phyloP scores from a whole-genome alignment of 1,140 invertebrate species.

The Frieseomelitta varia region DNA sequence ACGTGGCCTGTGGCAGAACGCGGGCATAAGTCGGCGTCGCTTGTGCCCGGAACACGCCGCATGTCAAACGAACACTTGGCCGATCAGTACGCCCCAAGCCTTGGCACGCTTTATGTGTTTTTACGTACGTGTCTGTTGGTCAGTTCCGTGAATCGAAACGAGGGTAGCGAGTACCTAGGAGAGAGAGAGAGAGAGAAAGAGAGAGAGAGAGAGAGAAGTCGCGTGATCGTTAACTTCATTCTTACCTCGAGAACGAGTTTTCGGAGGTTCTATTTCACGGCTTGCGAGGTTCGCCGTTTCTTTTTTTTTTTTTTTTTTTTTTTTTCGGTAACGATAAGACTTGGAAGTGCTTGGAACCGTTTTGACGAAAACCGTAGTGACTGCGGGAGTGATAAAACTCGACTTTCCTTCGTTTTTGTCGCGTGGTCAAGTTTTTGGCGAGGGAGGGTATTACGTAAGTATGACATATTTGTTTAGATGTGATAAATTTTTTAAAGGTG shows the following conservation, averaged over 20 bases:
- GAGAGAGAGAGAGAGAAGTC: too few relatives aligned
- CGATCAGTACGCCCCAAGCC: constrained; percentile 60
- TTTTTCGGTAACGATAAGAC: background rate
- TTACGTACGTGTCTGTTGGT: constrained; percentile 42
- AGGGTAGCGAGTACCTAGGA: background rate
- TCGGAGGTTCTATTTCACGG: too few relatives aligned
- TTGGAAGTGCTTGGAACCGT: background rate
- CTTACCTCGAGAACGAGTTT: background rate
- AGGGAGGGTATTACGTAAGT: background rate
- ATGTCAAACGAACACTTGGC: constrained; percentile 13
- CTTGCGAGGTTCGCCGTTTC: background rate
- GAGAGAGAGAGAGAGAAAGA: background rate
- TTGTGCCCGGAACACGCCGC: background rate
- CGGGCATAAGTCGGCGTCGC: constrained; percentile 34
- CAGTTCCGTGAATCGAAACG: constrained; percentile 18
- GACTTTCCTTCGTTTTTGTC: background rate
- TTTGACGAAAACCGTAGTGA: background rate
- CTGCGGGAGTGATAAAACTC: background rate
- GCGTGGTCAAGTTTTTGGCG: background rate
- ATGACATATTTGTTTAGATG: background rate
- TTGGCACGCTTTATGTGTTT: constrained; percentile 63
- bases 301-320: background rate
- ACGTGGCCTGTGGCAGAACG: constrained; percentile 60
- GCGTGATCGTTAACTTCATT: background rate
- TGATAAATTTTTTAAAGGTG: background rate